Evolutionary conservation across 2,113 vertebrate genomes (phyloP).

Genomic region (Cololabis saira): DNA sequence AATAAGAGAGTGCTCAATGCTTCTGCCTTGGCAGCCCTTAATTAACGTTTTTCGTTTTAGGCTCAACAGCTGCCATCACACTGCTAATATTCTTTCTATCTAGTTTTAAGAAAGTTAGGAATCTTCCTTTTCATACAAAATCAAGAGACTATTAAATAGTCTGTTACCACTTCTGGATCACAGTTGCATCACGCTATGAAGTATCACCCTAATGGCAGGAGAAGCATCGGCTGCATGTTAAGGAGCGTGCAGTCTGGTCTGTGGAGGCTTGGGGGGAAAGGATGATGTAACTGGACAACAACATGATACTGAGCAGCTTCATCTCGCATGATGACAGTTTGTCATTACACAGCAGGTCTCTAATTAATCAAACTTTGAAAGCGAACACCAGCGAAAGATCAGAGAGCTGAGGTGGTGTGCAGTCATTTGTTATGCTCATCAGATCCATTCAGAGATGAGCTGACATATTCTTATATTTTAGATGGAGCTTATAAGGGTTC

Average conservation of each 20-base stretch:
- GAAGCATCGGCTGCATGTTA: slow-evolving; percentile 62
- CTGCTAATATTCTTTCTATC: slow-evolving; percentile 10
- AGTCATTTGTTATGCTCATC: slow-evolving; percentile 5
- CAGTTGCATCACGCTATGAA: slow-evolving; percentile 76
- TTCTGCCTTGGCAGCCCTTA: too few species aligned
- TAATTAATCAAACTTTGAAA: slow-evolving; percentile 56
- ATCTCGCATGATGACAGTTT: slow-evolving; percentile 43
- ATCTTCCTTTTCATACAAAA: slow-evolving; percentile 17
- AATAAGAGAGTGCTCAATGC: too few species aligned
- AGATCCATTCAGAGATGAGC: slow-evolving; percentile 3
- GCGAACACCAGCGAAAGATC: slow-evolving; percentile 22
- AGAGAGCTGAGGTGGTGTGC: background rate
- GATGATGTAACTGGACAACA: slow-evolving; percentile 67
- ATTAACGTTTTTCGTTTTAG: background rate
- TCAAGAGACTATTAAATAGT: slow-evolving; percentile 32
- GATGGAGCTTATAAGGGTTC: background rate
- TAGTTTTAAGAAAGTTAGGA: slow-evolving; percentile 10
- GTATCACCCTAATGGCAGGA: slow-evolving; percentile 44
- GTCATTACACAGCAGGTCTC: slow-evolving; percentile 48
- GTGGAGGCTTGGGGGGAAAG: slow-evolving; percentile 24
- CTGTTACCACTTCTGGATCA: slow-evolving; percentile 63
- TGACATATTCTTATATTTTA: background rate
- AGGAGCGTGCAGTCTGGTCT: slow-evolving; percentile 40
- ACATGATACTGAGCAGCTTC: slow-evolving; percentile 39
- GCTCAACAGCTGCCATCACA: background rate